Percentiles rank a stretch among this genome's conserved stretches.
Conservation (phyloP, 92 coral and sea anemone genomes). For the Phenganax marumi region DNA sequence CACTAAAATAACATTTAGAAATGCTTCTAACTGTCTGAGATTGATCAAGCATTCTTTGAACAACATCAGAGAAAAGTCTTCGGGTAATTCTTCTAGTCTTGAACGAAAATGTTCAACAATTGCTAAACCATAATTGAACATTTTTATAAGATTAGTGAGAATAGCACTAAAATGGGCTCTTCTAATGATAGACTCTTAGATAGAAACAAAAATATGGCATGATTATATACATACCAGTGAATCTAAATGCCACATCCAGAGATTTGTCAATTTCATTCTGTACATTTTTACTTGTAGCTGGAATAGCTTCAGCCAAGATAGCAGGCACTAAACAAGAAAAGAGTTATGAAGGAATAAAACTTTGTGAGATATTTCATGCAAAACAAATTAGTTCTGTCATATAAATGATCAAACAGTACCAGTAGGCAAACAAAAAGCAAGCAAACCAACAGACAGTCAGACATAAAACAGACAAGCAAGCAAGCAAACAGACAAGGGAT, state of each 20-base stretch:
- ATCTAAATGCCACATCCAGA: conserved; percentile 71
- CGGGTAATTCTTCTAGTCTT: conserved; percentile 51
- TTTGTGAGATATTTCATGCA: too few relatives aligned
- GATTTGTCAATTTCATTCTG: conserved; percentile 78
- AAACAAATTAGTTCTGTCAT: too few relatives aligned
- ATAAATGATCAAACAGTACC: too few relatives aligned
- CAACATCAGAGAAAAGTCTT: conserved; percentile 51
- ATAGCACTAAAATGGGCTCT: too few relatives aligned
- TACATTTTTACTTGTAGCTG: conserved; percentile 93
- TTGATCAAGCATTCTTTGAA: conserved; percentile 85
- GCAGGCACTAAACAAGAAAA: conserved; percentile 68
- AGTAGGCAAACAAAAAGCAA: too few relatives aligned
- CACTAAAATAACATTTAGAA: conserved; percentile 83
- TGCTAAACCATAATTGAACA: conserved; percentile 46
- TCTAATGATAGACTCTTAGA: not conserved
- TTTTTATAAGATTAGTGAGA: not conserved
- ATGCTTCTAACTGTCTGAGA: conserved; percentile 94
- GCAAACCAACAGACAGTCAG: too few relatives aligned
- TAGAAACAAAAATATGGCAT: not conserved
- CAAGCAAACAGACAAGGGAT: too few relatives aligned
- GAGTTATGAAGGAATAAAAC: too few relatives aligned
- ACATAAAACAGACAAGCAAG: too few relatives aligned
- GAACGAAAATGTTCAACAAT: conserved; percentile 52
- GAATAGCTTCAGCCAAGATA: conserved; percentile 91
- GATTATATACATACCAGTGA: conserved; percentile 74